Evolutionary conservation across 1,140 invertebrate species (phyloP).

Genomic region (Apis florea): DNA sequence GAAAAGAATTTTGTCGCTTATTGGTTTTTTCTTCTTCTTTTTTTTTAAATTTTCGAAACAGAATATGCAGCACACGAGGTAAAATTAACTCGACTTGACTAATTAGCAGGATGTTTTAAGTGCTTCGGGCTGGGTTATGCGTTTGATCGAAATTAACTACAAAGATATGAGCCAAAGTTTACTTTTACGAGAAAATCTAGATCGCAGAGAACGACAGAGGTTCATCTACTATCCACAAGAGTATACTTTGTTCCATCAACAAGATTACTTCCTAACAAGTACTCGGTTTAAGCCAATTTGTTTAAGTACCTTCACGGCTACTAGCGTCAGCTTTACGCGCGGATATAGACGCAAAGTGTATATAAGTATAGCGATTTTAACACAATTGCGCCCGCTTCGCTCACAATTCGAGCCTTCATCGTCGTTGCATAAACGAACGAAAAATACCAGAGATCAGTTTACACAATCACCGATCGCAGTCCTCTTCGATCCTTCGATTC

Average conservation of each 20-base stretch:
- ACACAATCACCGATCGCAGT: too few species aligned
- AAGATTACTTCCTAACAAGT: conserved; percentile 30
- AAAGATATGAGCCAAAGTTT: not conserved
- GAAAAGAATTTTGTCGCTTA: not conserved
- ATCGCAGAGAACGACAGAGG: conserved; percentile 13
- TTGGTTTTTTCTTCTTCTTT: too few species aligned
- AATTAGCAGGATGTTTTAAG: not conserved
- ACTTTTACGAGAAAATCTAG: conserved; percentile 10
- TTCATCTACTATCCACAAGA: conserved; percentile 28
- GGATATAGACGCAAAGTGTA: not conserved
- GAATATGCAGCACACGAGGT: not conserved
- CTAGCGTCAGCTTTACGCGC: not conserved
- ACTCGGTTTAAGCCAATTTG: conserved; percentile 29
- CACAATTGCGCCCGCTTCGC: too few species aligned
- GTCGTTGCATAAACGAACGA: not conserved
- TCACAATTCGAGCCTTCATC: not conserved
- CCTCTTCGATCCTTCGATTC: too few species aligned
- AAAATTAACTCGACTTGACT: not conserved
- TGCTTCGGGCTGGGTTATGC: too few species aligned
- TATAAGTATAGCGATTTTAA: conserved; percentile 16
- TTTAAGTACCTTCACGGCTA: conserved; percentile 31
- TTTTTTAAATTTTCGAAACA: too few species aligned
- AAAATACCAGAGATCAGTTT: not conserved
- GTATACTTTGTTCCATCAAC: conserved; percentile 28
- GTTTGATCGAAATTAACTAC: not conserved